Conservation (phyloP, 2,888 invertebrate genomes). For the Peribatodes rhomboidaria region DNA sequence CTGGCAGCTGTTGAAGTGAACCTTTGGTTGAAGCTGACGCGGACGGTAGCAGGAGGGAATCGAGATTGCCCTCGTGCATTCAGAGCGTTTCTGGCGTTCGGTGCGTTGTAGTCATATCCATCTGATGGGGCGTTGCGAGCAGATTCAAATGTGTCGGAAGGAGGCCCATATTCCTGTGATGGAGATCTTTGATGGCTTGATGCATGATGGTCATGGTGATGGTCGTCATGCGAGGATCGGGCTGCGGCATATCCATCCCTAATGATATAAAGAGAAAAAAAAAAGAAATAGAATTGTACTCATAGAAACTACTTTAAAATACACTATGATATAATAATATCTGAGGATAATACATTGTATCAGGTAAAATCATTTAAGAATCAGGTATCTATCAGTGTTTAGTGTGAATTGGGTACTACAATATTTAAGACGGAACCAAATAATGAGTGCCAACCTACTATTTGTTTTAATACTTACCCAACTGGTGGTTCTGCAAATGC, state of each 20-base stretch:
- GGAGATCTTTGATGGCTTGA: constrained; percentile 33
- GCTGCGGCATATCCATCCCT: constrained; percentile 43
- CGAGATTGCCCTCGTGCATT: constrained; percentile 18
- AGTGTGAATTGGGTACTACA: too few species aligned
- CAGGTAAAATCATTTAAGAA: too few species aligned
- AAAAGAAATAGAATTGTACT: too few species aligned
- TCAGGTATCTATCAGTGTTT: too few species aligned
- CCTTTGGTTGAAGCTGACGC: constrained; percentile 35
- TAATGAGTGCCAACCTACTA: neutral
- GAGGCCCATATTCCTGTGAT: constrained; percentile 35
- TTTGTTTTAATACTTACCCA: constrained; percentile 33
- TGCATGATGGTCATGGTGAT: constrained; percentile 31
- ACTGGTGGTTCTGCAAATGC: constrained; percentile 73
- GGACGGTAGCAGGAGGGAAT: constrained; percentile 26
- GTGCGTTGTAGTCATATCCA: constrained; percentile 28
- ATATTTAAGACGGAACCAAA: too few species aligned
- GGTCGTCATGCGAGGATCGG: constrained; percentile 23
- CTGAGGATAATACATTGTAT: too few species aligned
- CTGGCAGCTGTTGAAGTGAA: constrained; percentile 24
- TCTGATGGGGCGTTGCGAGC: constrained; percentile 19
- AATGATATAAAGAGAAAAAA: constrained; percentile 3
- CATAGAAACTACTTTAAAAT: too few species aligned
- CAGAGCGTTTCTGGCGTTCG: constrained; percentile 2
- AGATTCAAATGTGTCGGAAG: neutral
- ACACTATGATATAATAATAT: too few species aligned